Evolutionary conservation across 2,113 vertebrate genomes (phyloP).

Genomic region (Lophotis ruficrista): DNA sequence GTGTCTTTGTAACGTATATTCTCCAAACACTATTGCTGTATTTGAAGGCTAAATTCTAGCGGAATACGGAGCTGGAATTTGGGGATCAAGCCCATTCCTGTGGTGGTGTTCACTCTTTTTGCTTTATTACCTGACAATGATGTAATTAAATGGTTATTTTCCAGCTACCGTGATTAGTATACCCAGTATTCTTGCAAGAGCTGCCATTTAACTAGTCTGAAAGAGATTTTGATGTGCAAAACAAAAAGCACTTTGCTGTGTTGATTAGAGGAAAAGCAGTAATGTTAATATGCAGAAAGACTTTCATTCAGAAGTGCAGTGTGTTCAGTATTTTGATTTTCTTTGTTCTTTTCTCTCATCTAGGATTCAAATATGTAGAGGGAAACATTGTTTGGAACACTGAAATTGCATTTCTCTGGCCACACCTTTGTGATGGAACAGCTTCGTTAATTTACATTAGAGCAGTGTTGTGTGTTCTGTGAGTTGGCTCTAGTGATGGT

Average conservation of each 20-base stretch:
- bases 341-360: conserved; percentile 16
- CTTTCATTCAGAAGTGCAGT: not conserved
- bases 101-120: not conserved
- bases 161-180: not conserved
- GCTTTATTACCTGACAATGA: not conserved
- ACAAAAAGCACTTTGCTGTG: not conserved
- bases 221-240: not conserved
- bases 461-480: not conserved
- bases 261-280: not conserved
- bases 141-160: not conserved
- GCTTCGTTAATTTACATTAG: not conserved
- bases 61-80: not conserved
- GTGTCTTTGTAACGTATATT: not conserved
- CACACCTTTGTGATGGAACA: not conserved
- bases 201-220: not conserved
- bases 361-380: not conserved
- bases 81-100: not conserved
- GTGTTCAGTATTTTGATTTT: not conserved
- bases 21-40: not conserved
- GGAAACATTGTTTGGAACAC: not conserved
- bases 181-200: not conserved
- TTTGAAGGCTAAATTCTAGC: not conserved
- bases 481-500: not conserved
- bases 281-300: not conserved
- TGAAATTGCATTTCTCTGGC: not conserved